These are phyloP conservation scores for Leucophora obtusa DNA, from an alignment of 2,888 invertebrate genomes.

Conservation along the genomic window DNA sequence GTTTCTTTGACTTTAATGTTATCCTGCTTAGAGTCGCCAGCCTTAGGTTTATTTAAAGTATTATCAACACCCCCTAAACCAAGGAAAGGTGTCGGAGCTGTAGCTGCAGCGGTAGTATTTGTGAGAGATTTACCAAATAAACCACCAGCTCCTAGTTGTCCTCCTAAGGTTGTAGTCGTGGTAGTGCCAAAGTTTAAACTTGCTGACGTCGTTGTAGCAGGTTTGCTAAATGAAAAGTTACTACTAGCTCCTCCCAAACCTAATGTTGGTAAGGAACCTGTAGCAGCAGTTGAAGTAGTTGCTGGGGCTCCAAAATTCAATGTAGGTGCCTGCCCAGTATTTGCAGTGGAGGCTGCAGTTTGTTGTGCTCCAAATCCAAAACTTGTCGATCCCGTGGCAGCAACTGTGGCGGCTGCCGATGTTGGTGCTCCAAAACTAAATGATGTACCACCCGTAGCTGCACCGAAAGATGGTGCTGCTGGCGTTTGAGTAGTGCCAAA, in stretches of 20 bases:
- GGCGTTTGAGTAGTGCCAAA: constrained; percentile 64
- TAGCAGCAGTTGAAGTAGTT: constrained; percentile 22
- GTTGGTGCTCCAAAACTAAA: constrained; percentile 55
- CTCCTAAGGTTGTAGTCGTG: constrained; percentile 73
- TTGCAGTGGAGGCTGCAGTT: constrained; percentile 61
- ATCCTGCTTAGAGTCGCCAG: constrained; percentile 76
- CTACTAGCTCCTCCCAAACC: constrained; percentile 59
- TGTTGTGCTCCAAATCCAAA: constrained; percentile 67
- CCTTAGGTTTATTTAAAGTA: constrained; percentile 76
- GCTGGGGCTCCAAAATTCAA: constrained; percentile 67
- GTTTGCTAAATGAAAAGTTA: constrained; percentile 71
- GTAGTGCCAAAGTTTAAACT: constrained; percentile 74
- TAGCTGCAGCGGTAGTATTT: constrained; percentile 64
- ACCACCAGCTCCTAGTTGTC: constrained; percentile 68
- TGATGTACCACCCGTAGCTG: constrained; percentile 10
- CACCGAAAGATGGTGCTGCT: constrained; percentile 64
- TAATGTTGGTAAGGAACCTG: constrained; percentile 64
- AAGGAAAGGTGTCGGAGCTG: constrained; percentile 71
- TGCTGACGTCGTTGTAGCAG: constrained; percentile 71
- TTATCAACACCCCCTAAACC: constrained; percentile 78
- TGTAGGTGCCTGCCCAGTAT: constrained; percentile 43
- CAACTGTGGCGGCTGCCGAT: constrained; percentile 16
- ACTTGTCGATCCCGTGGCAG: constrained; percentile 57
- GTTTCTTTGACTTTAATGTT: constrained; percentile 76
- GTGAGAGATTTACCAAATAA: constrained; percentile 70